Percentiles rank a stretch among this genome's conserved stretches.
Conservation (phyloP, 2,113 vertebrate species). For the Mesitornis unicolor region DNA sequence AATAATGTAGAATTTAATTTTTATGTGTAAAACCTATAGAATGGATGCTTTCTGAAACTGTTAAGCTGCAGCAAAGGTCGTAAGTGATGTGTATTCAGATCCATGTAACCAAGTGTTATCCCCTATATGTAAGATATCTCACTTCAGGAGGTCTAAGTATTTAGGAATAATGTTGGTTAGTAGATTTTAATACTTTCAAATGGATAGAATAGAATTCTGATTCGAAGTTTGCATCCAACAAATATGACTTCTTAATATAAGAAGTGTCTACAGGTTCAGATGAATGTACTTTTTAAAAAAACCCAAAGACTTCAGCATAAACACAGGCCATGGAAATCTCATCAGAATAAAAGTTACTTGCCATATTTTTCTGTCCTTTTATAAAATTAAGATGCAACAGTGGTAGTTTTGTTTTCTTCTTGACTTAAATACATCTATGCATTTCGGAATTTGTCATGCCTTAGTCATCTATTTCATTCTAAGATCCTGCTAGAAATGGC, state of each 20-base stretch:
- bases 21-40: neutral
- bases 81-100: neutral
- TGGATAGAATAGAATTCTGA: neutral
- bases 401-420: neutral
- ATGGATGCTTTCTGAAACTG: neutral
- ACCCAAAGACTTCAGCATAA: neutral
- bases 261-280: neutral
- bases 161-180: neutral
- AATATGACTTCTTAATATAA: neutral
- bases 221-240: neutral
- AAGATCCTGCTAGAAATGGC: neutral
- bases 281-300: neutral
- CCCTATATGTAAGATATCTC: neutral
- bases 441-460: neutral
- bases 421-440: neutral
- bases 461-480: neutral
- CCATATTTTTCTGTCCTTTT: neutral
- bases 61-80: neutral
- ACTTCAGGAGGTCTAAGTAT: neutral
- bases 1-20: neutral
- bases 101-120: neutral
- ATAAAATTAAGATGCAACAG: neutral
- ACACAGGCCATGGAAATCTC: neutral
- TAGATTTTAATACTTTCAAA: neutral
- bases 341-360: neutral